phyloP scores from a whole-genome alignment of 2,113 vertebrate genomes.

The Opisthocomus hoazin region DNA sequence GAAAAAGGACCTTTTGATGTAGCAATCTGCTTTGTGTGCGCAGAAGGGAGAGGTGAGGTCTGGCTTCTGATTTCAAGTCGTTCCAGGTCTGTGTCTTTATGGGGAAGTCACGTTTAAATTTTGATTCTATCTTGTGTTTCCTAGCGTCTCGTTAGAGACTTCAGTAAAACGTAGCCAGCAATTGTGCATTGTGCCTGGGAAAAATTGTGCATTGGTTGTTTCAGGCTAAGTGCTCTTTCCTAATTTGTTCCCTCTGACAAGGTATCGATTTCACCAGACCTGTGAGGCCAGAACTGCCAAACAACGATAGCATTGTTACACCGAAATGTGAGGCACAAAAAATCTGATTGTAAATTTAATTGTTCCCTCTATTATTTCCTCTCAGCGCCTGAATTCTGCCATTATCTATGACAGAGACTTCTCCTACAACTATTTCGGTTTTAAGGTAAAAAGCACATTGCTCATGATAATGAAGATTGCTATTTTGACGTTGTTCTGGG shows the following conservation, averaged over 20 bases:
- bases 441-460: slow-evolving; percentile 79
- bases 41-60: background rate
- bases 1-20: background rate
- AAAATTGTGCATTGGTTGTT: background rate
- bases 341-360: background rate
- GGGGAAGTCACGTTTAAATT: fast-evolving
- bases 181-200: background rate
- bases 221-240: background rate
- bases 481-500: background rate
- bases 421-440: slow-evolving; percentile 97
- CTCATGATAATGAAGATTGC: background rate
- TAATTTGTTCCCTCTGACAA: background rate
- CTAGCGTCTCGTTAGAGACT: background rate
- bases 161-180: background rate
- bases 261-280: background rate
- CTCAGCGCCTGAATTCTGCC: slow-evolving; percentile 92
- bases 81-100: background rate
- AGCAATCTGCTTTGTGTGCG: background rate
- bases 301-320: fast-evolving
- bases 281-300: background rate
- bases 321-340: background rate
- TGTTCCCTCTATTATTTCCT: background rate
- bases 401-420: slow-evolving; percentile 97
- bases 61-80: background rate
- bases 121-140: background rate